Evolutionary conservation across 2,888 invertebrate species (phyloP), one percentile per base, ranked within the genome.

Genomic region (Colostygia pectinataria): DNA sequence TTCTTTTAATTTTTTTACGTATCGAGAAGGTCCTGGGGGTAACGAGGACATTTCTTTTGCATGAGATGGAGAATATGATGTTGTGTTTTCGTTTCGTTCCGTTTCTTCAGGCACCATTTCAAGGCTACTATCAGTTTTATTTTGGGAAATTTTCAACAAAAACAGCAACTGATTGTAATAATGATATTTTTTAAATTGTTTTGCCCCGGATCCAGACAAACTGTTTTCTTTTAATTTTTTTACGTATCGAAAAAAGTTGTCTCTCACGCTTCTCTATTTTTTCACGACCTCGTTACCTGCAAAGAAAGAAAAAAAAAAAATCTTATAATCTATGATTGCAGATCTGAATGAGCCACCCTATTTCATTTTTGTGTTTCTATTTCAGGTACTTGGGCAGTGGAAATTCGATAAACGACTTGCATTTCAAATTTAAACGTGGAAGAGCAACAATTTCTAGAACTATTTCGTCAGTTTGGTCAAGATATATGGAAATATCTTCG

Each of bases 261-360:
- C 60, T 47, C 12, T 58, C 27, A 63, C 59, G 36, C 55, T 61
- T 57, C 57, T 66, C 61, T 59, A 66, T 57, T 63, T 64, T 55
- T 64, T 61, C 10, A 58, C 48, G 5, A 60, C 40, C 5, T 49
- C 55, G 41, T 65, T 65, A 59, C 62, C 61, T 63, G 60, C 50
- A 61, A 64, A 53, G 32, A 56, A 38, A 47, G 15, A 37, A 50
- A 42, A 45, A 38, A 45, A 23, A n/a, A n/a, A n/a, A n/a, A n/a
- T n/a, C n/a, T n/a, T n/a, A n/a, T n/a, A n/a, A n/a, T n/a, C n/a
- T n/a, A n/a, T n/a, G n/a, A n/a, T n/a, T n/a, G n/a, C n/a, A n/a
- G n/a, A n/a, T 27, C 14, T 27, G 9, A 14, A 7, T 27, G n/a
- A 15, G 13, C 27, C 4, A 24, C n/a, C n/a, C n/a, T 23, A 24